Evolutionary conservation across 1,140 invertebrate species (phyloP).

Genomic region (Orussus abietinus): DNA sequence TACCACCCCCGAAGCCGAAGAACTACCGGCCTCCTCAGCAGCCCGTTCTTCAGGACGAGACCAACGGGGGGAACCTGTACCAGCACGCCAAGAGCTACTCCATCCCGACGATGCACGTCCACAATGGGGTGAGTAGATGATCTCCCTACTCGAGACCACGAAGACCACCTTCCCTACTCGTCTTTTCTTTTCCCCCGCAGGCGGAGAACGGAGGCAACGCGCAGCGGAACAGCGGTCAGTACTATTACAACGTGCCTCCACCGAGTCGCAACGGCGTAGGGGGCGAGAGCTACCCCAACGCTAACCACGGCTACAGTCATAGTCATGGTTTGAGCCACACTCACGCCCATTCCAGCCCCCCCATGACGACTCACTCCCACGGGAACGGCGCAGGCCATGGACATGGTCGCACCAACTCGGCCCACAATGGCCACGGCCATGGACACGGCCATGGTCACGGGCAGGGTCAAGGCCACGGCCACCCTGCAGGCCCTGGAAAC

Average conservation of each 20-base stretch:
- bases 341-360: slow-evolving; percentile 56
- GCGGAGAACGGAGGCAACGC: slow-evolving; percentile 38
- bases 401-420: slow-evolving; percentile 52
- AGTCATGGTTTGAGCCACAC: slow-evolving; percentile 50
- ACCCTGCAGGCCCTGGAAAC: slow-evolving; percentile 23
- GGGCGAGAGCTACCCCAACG: slow-evolving; percentile 41
- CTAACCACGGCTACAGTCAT: slow-evolving; percentile 53
- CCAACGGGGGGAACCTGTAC: slow-evolving; percentile 42
- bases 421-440: slow-evolving; percentile 39
- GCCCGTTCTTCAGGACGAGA: slow-evolving; percentile 39
- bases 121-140: slow-evolving; percentile 51
- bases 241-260: slow-evolving; percentile 61
- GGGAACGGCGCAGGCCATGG: slow-evolving; percentile 53
- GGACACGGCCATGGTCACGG: slow-evolving; percentile 34
- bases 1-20: slow-evolving; percentile 87
- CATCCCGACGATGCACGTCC: slow-evolving; percentile 49
- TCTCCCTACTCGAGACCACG: slow-evolving; percentile 2
- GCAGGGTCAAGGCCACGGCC: slow-evolving; percentile 18
- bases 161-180: slow-evolving; percentile 6
- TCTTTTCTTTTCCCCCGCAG: slow-evolving; percentile 24
- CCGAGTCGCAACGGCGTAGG: slow-evolving; percentile 46
- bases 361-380: slow-evolving; percentile 48
- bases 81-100: slow-evolving; percentile 54
- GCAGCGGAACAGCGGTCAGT: slow-evolving; percentile 52
- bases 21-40: slow-evolving; percentile 76